Base-by-base conservation (phyloP, 2,113 vertebrate genomes). In the Promerops cafer region DNA sequence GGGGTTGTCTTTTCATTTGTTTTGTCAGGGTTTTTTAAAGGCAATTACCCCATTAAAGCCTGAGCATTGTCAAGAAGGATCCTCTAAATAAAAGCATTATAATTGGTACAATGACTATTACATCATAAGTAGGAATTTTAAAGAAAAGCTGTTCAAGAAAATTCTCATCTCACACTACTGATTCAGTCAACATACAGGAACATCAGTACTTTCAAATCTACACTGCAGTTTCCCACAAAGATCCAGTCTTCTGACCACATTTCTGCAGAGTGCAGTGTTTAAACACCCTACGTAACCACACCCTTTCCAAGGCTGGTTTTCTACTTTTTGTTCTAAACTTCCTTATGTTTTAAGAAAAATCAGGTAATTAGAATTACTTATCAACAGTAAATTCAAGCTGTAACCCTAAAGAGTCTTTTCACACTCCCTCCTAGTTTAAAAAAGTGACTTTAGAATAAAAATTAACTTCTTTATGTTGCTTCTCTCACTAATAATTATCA, bases 1-100 rank as follows among this genome's bases (percentile, higher is more conserved):
- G 16, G 20, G 5, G 16, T 4, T 39, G 37, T 45, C 28, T 52
- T 42, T 27, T 26, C n/a, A 12, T n/a, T 52, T 10, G 30, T 19
- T 39, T 75, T 64, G 18, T 76, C 0, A 0, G 2, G 1, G 2
- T 2, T 13, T 66, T 66, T 74, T 39, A 1, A 71, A 40, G 50
- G 14, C 76, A 74, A 78, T 9, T 9, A 64, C 18, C 35, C 13
- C 44, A 54, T 8, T 76, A 57, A 72, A 90, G 44, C 33, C 42
- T 44, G 16, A 88, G 24, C 17, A 54, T 11, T 47, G 35, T 44
- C 84, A 74, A 50, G 59, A 53, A 27, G 24, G 15, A 69, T 61
- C 50, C 69, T 35, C 50, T 76, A 71, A 72, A 24, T 16, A 45
- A 40, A 31, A 57, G 10, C 6, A 12, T 89, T n/a, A 33, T 42